phyloP scores from a whole-genome alignment of 2,113 vertebrate species.

The Gasterosteus aculeatus region DNA sequence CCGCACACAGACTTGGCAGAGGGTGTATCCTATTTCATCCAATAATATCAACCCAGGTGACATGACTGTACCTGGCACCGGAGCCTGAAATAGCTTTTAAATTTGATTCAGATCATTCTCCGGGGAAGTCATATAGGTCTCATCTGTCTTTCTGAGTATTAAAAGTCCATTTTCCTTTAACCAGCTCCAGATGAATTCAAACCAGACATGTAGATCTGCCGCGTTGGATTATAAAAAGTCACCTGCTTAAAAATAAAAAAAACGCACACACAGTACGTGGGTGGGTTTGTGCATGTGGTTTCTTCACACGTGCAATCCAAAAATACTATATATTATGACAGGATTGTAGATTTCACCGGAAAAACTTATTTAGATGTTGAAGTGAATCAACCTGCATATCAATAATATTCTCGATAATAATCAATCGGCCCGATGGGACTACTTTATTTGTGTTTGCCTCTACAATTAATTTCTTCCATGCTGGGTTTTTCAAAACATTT shows the following conservation, averaged over 20 bases:
- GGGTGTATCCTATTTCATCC: conserved; percentile 59
- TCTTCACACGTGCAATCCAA: background rate
- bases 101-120: conserved; percentile 70
- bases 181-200: conserved; percentile 41
- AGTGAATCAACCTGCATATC: conserved; percentile 13
- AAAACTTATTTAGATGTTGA: background rate
- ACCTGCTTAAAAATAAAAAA: conserved; percentile 1
- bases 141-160: conserved; percentile 60
- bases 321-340: background rate
- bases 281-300: background rate
- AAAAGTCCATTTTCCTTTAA: conserved; percentile 42
- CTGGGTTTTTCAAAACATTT: background rate
- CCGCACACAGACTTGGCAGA: conserved; percentile 15
- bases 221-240: background rate
- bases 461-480: conserved; percentile 20
- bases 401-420: conserved; percentile 9
- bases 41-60: conserved; percentile 61
- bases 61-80: conserved; percentile 63
- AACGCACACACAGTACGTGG: background rate
- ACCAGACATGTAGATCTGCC: conserved; percentile 13
- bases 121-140: conserved; percentile 50
- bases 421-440: conserved; percentile 5
- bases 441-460: conserved; percentile 26
- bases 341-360: background rate
- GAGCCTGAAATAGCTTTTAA: conserved; percentile 68